Conservation (phyloP, 1,140 invertebrate species). For the Psix sp. region DNA sequence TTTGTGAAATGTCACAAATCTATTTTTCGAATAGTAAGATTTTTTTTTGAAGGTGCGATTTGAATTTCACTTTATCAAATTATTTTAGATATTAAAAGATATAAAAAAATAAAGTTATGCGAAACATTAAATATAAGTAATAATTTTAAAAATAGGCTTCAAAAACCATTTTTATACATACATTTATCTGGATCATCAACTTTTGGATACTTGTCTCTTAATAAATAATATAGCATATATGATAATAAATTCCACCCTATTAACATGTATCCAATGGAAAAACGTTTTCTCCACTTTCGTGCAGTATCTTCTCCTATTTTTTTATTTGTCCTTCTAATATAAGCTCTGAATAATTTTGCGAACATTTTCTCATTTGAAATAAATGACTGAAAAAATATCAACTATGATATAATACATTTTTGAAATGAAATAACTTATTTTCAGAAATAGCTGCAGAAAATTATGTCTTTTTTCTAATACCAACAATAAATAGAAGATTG, state of each 20-base stretch:
- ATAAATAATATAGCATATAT: background rate
- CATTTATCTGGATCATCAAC: background rate
- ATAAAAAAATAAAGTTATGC: too few relatives aligned
- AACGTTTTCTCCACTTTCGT: background rate
- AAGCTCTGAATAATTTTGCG: background rate
- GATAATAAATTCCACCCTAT: constrained; percentile 7
- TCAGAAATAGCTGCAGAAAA: too few relatives aligned
- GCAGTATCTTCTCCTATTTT: background rate
- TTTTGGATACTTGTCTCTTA: constrained; percentile 6
- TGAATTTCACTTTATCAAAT: too few relatives aligned
- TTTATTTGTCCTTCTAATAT: background rate
- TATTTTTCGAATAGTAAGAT: too few relatives aligned
- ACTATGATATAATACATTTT: too few relatives aligned
- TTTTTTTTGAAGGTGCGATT: too few relatives aligned
- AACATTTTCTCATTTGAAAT: background rate
- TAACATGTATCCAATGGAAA: constrained; percentile 11
- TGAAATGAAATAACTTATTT: too few relatives aligned
- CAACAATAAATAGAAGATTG: too few relatives aligned
- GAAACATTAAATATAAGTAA: constrained; percentile 8
- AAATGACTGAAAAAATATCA: too few relatives aligned
- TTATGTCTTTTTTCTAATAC: too few relatives aligned
- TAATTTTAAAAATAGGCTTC: background rate
- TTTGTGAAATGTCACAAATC: background rate
- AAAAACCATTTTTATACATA: constrained; percentile 11
- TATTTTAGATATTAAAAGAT: too few relatives aligned